Percentiles rank a stretch among this genome's conserved stretches.
phyloP scores from a whole-genome alignment of 2,888 invertebrate species.

The Bruchidius siliquastri region DNA sequence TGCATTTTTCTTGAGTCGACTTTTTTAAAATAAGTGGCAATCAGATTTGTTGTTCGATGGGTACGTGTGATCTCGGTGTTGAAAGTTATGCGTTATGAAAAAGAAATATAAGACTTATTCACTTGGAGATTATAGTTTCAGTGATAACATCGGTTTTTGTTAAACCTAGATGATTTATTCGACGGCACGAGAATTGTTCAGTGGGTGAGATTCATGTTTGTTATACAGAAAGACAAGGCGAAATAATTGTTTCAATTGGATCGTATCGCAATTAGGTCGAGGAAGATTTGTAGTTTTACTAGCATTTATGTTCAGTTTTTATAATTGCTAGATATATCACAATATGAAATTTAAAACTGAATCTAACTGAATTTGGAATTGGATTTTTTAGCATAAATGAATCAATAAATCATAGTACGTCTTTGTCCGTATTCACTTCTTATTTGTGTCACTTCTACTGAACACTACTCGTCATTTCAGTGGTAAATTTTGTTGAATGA shows the following conservation, averaged over 20 bases:
- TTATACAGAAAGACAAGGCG: too few species aligned
- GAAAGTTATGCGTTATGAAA: neutral
- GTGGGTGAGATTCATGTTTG: neutral
- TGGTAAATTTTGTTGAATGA: neutral
- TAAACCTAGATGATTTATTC: neutral
- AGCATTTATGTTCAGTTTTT: too few species aligned
- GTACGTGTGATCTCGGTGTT: neutral
- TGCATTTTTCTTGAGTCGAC: neutral
- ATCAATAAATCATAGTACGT: too few species aligned
- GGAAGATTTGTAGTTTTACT: too few species aligned
- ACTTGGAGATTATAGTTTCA: neutral
- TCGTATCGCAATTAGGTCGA: too few species aligned
- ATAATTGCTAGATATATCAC: too few species aligned
- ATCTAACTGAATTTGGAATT: too few species aligned
- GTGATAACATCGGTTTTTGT: neutral
- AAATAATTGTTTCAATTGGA: too few species aligned
- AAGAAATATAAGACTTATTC: neutral
- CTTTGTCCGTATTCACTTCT: too few species aligned
- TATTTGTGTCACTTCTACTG: neutral
- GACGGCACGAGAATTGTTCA: neutral
- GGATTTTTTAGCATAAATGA: too few species aligned
- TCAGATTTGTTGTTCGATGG: neutral
- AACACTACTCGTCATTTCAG: neutral
- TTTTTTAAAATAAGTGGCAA: neutral
- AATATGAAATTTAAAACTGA: too few species aligned